A percentile compares a stretch with the other conserved stretches of the same genome.
These are phyloP conservation scores for Microctonus brassicae DNA, from an alignment of 2,888 invertebrate species.

Conservation along the genomic window DNA sequence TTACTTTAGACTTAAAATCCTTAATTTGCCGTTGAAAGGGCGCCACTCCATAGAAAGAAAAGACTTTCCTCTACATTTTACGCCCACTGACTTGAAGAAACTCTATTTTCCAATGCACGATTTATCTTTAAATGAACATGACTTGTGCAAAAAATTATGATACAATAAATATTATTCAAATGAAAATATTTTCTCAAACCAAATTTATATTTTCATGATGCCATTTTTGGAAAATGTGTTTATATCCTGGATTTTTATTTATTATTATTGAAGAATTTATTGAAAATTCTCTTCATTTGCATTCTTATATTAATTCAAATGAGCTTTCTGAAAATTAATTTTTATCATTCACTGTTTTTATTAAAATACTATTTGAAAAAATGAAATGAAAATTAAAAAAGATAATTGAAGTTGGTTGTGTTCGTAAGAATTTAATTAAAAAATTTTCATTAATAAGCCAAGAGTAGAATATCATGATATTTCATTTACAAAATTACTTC, in stretches of 20 bases:
- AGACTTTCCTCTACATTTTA: slow-evolving; percentile 24
- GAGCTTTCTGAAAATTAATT: background rate
- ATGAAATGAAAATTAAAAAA: background rate
- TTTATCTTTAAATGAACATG: slow-evolving; percentile 37
- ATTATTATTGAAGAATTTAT: background rate
- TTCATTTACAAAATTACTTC: background rate
- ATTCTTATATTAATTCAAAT: slow-evolving; percentile 22
- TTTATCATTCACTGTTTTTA: background rate
- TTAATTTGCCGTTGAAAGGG: slow-evolving; percentile 54
- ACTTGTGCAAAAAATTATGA: slow-evolving; percentile 1
- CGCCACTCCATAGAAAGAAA: slow-evolving; percentile 16
- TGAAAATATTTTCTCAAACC: too few species aligned
- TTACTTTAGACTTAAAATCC: slow-evolving; percentile 59
- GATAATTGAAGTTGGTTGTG: background rate
- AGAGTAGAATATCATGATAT: background rate
- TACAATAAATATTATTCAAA: too few species aligned
- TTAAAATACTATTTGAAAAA: background rate
- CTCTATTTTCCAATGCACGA: slow-evolving; percentile 24
- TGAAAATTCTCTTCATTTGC: background rate
- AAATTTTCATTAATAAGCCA: background rate
- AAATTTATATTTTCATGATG: background rate
- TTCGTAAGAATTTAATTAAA: background rate
- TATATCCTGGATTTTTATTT: too few species aligned
- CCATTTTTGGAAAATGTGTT: too few species aligned
- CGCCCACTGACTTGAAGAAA: slow-evolving; percentile 14